Percentiles rank a stretch among this genome's conserved stretches.
phyloP scores from a whole-genome alignment of 1,140 invertebrate genomes.

The Schlechtendalia chinensis region DNA sequence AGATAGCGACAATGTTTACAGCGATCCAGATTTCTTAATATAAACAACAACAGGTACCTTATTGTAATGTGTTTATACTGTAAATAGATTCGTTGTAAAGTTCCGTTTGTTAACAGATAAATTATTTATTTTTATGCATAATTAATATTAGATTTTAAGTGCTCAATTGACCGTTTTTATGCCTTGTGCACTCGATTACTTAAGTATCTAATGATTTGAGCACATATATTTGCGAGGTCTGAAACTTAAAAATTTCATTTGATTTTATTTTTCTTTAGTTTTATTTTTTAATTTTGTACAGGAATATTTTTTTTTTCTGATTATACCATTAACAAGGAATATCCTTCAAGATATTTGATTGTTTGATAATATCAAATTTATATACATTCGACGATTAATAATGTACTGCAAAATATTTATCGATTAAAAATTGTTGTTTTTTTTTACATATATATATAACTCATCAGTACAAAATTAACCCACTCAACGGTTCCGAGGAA shows the following conservation, averaged over 20 bases:
- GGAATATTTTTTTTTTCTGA: background rate
- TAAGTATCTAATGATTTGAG: slow-evolving; percentile 1
- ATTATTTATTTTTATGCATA: slow-evolving; percentile 50
- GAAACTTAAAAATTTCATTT: slow-evolving; percentile 25
- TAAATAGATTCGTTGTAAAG: slow-evolving; percentile 38
- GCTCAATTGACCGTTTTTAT: slow-evolving; percentile 42
- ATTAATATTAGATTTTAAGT: slow-evolving; percentile 44
- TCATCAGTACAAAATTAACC: too few species aligned
- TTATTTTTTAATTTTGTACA: slow-evolving; percentile 12
- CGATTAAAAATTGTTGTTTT: too few species aligned
- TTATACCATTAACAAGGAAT: background rate
- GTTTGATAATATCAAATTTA: too few species aligned
- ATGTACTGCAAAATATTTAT: too few species aligned
- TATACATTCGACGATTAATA: too few species aligned
- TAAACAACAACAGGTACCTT: slow-evolving; percentile 53
- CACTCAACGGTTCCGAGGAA: too few species aligned
- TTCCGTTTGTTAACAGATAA: slow-evolving; percentile 37
- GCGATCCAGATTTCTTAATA: slow-evolving; percentile 69
- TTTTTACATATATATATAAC: too few species aligned
- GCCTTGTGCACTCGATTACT: slow-evolving; percentile 9
- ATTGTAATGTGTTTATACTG: slow-evolving; percentile 39
- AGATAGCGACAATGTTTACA: slow-evolving; percentile 67
- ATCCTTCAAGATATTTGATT: too few species aligned
- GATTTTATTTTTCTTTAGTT: too few species aligned
- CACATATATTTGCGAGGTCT: slow-evolving; percentile 33